Conservation (phyloP, 2,797 vertebrate genomes). For the Synaphobranchus kaupii region DNA sequence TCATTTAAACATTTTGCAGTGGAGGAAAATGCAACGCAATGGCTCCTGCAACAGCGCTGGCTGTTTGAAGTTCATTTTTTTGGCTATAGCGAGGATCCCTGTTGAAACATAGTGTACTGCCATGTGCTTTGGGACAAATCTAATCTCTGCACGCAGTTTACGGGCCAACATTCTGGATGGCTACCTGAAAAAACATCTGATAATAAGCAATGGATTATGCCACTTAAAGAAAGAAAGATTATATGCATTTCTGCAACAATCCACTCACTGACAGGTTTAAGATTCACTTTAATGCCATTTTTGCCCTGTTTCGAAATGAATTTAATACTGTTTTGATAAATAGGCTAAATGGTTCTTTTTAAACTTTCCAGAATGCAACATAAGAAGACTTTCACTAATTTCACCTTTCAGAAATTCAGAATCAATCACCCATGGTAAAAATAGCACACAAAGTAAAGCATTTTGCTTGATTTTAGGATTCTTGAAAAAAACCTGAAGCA, state of each 20-base stretch:
- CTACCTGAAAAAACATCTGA: neutral
- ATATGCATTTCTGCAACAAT: neutral
- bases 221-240: neutral
- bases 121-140: slow-evolving; percentile 44
- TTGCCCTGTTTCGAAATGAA: neutral
- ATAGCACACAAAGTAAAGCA: neutral
- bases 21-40: slow-evolving; percentile 48
- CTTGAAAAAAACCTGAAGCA: neutral
- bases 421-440: neutral
- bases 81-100: neutral
- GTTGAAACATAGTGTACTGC: slow-evolving; percentile 32
- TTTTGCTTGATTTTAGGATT: neutral
- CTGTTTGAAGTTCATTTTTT: neutral
- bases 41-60: slow-evolving; percentile 23
- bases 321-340: neutral
- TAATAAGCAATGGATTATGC: neutral
- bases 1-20: slow-evolving; percentile 47
- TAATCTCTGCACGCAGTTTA: slow-evolving; percentile 38
- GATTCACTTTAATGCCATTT: neutral
- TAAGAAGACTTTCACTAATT: neutral
- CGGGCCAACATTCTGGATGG: slow-evolving; percentile 9
- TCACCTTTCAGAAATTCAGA: neutral
- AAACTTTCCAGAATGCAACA: neutral
- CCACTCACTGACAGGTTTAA: neutral
- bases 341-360: neutral